phyloP scores from a whole-genome alignment of 2,113 vertebrate species.

The Callionymus lyra region DNA sequence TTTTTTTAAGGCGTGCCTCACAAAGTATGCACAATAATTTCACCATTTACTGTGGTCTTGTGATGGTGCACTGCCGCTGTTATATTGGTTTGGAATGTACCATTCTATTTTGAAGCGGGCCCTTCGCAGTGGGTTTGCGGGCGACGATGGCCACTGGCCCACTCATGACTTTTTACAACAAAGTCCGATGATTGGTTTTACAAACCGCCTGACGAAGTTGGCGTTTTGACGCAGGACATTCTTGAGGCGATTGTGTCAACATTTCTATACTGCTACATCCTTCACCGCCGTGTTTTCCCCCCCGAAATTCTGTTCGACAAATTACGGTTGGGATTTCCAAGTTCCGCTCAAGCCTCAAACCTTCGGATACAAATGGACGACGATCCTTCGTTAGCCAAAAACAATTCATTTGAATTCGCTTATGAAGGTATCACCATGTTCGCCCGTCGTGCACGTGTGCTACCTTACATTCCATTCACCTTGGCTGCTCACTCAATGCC shows the following conservation, averaged over 20 bases:
- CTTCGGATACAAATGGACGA: slow-evolving; percentile 5
- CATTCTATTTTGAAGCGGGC: slow-evolving; percentile 64
- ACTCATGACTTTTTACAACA: slow-evolving; percentile 53
- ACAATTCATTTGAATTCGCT: too few relatives aligned
- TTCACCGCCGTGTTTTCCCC: slow-evolving; percentile 54
- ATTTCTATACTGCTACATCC: slow-evolving; percentile 42
- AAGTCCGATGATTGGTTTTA: slow-evolving; percentile 27
- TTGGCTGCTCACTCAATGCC: too few relatives aligned
- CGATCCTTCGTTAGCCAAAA: too few relatives aligned
- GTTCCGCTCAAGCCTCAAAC: slow-evolving; percentile 2
- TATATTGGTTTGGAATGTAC: slow-evolving; percentile 74
- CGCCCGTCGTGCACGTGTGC: too few relatives aligned
- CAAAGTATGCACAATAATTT: slow-evolving; percentile 70
- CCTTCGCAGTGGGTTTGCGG: slow-evolving; percentile 59
- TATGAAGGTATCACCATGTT: too few relatives aligned
- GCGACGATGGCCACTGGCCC: slow-evolving; percentile 52
- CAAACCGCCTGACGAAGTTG: slow-evolving; percentile 20
- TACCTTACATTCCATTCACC: too few relatives aligned
- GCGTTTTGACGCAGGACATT: slow-evolving; percentile 51
- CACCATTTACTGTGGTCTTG: slow-evolving; percentile 69
- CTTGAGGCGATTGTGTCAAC: slow-evolving; percentile 64
- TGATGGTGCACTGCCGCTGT: slow-evolving; percentile 66
- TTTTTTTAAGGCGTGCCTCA: slow-evolving; percentile 65
- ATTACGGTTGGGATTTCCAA: slow-evolving; percentile 45
- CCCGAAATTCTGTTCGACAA: slow-evolving; percentile 40